Percentiles rank a stretch among this genome's conserved stretches.
Conservation (phyloP, 2,797 vertebrate genomes). For the Phoebastria nigripes region DNA sequence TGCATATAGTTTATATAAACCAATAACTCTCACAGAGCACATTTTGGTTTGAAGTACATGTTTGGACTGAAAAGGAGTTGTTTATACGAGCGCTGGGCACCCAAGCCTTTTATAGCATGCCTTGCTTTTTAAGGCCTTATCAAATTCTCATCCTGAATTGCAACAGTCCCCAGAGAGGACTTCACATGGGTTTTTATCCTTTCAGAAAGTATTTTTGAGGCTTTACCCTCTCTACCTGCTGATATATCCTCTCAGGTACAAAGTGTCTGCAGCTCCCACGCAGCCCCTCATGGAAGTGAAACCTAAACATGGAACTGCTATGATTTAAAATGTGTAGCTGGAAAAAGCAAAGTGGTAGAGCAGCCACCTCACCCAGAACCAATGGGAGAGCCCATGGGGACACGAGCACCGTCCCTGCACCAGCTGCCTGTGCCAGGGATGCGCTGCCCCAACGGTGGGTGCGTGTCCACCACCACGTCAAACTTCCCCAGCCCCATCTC, state of each 20-base stretch:
- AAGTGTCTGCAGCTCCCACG: fast-evolving
- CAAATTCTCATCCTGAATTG: background rate
- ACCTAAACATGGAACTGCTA: background rate
- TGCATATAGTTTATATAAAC: conserved; percentile 7
- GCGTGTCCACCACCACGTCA: fast-evolving
- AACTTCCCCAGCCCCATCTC: background rate
- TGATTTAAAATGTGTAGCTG: background rate
- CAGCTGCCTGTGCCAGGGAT: background rate
- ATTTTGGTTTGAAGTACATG: background rate
- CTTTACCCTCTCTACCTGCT: background rate
- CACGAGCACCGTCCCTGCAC: background rate
- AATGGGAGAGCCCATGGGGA: background rate
- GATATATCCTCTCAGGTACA: background rate
- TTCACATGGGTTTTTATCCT: background rate
- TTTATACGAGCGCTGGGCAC: background rate
- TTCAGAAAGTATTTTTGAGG: background rate
- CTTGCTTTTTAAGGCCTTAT: background rate
- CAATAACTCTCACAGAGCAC: background rate
- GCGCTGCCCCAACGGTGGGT: fast-evolving
- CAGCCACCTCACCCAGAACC: background rate
- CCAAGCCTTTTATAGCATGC: background rate
- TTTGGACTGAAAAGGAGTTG: conserved; percentile 28
- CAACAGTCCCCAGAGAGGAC: background rate
- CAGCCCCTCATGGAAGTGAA: background rate
- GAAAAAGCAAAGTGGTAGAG: background rate